Evolutionary conservation across 1,140 invertebrate species (phyloP), one percentile per base, ranked within the genome.

Genomic region (Samia ricini): DNA sequence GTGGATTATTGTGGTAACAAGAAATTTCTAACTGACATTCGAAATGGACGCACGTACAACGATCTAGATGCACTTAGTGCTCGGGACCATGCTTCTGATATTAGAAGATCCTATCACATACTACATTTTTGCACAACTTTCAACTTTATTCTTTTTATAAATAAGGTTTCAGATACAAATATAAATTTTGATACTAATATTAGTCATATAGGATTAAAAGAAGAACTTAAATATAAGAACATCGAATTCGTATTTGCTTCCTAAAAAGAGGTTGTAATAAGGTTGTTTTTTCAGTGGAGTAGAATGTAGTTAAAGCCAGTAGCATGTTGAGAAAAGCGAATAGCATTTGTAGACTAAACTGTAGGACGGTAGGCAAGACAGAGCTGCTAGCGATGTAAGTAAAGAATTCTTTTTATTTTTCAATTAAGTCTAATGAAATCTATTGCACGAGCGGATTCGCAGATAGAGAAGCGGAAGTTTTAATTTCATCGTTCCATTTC

Each of bases 11-110:
- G 81, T 69, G 68, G 81, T 79, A 79, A 81, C 73, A 76, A 78
- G 80, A 76, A 80, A 83, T 81, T 78, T 81, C 73, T 72, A 77
- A 78, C 74, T 78, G 81, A 79, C 79, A 82, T 81, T 72, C 68
- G 72, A 55, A 76, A 63, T 68, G 74, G 69, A 79, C 74, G 76
- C 81, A 83, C 80, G 77, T 81, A 80, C 65, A 75, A 55, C 73
- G 72, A 79, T 79, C 76, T 69, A 73, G 72, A 72, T 81, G 77
- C 75, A 83, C 80, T 83, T 81, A 77, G 74, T 68, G 70, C 67
- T 74, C 60, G 67, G 67, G 70, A 63, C 72, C 68, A 49, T 33
- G 20, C 18, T 22, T 62, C 15, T 49, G 48, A 52, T 22, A 56
- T 51, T 55, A 59, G n/a, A 78, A 77, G 10, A 58, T 61, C 61